Percentiles rank a stretch among this genome's conserved stretches.
Conservation (phyloP, 2,888 invertebrate genomes). For the Dasysyrphus albostriatus region DNA sequence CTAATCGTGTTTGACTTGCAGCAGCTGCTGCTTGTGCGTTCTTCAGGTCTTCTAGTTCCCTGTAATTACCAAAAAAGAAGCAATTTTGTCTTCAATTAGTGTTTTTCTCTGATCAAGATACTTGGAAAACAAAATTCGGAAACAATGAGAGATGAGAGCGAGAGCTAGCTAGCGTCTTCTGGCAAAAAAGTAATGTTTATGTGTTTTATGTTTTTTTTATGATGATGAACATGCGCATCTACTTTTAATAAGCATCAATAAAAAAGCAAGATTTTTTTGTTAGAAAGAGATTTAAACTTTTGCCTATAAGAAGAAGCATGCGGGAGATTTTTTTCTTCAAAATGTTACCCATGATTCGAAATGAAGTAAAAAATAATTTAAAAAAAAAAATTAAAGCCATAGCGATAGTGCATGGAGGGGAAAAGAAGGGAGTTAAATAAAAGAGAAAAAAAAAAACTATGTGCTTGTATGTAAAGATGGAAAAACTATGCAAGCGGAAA, state of each 20-base stretch:
- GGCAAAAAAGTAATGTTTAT: constrained; percentile 39
- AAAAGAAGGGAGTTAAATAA: not conserved
- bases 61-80: constrained; percentile 85
- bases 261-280: constrained; percentile 13
- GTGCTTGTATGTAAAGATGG: constrained; percentile 47
- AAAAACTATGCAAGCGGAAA: constrained; percentile 46
- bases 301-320: constrained; percentile 31
- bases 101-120: constrained; percentile 78
- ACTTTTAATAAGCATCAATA: constrained; percentile 35
- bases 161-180: constrained; percentile 51
- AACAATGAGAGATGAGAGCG: constrained; percentile 52
- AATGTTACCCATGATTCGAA: constrained; percentile 9
- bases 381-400: not conserved
- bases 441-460: not conserved
- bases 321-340: not conserved
- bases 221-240: constrained; percentile 45
- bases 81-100: constrained; percentile 80
- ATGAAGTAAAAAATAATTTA: not conserved
- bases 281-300: constrained; percentile 1
- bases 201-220: constrained; percentile 33
- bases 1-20: constrained; percentile 87
- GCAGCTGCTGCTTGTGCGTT: constrained; percentile 87
- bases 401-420: constrained; percentile 11
- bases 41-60: constrained; percentile 91
- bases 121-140: constrained; percentile 53